Percentiles rank a stretch among this genome's conserved stretches.
These are phyloP conservation scores for Drosophila cardini DNA, from an alignment of 1,140 invertebrate species.

Conservation along the genomic window DNA sequence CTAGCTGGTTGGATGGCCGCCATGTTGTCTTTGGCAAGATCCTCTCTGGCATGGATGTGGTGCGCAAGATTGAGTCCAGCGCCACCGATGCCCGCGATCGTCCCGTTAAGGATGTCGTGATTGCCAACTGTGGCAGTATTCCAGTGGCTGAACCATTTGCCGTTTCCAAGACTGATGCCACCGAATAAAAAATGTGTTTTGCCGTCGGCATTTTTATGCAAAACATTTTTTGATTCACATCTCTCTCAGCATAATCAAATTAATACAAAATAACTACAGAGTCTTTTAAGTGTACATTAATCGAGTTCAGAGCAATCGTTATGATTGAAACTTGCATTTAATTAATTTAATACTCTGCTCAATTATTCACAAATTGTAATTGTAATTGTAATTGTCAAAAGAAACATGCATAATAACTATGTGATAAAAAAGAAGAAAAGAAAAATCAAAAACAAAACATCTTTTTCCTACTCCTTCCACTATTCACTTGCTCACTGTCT, in stretches of 20 bases:
- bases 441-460: conserved; percentile 14
- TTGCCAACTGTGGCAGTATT: conserved; percentile 90
- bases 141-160: conserved; percentile 90
- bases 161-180: conserved; percentile 93
- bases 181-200: conserved; percentile 85
- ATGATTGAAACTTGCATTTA: conserved; percentile 62
- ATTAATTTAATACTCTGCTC: conserved; percentile 48
- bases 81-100: conserved; percentile 91
- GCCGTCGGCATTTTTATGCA: conserved; percentile 14
- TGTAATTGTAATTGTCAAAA: conserved; percentile 28
- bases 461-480: conserved; percentile 6
- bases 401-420: conserved; percentile 47
- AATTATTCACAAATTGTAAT: conserved; percentile 51
- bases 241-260: conserved; percentile 49
- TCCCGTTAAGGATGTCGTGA: conserved; percentile 92
- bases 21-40: conserved; percentile 99
- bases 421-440: conserved; percentile 59
- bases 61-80: conserved; percentile 93
- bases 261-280: conserved; percentile 13
- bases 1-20: conserved; percentile 97
- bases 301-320: conserved; percentile 52
- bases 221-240: conserved; percentile 31
- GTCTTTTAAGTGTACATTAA: too few species aligned
- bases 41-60: conserved; percentile 88
- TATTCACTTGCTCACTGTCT: conserved; percentile 16